Evolutionary conservation across 2,888 invertebrate genomes (phyloP), one percentile per base, ranked within the genome.

Genomic region (Chironomus riparius): DNA sequence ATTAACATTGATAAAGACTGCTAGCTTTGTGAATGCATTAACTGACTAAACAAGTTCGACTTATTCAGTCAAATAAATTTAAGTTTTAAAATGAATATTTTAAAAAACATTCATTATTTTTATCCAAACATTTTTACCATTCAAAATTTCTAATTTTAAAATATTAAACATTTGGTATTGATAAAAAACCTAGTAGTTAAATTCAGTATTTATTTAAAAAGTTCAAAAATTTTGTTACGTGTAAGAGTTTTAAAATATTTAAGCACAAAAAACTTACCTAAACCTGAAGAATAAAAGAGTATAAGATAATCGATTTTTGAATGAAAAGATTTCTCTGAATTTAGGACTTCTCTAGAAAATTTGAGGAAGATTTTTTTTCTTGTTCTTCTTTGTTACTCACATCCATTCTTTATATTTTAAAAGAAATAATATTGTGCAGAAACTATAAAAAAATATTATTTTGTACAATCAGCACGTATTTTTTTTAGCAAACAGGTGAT

Each of bases 311-410:
- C 74, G 74, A 74, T 74, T 74, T 47, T 68, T 24, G 47, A 15
- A 10, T 74, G 68, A 74, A 74, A 74, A 74, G 68, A 74, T 74
- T 74, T 74, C 74, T 74, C 48, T 74, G 74, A 74, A 74, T 65
- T 74, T 24, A 68, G 68, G 74, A 74, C 68, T 68, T 21, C 48
- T 48, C 65, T 47, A 56, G n/a, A 22, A 12, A 4, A 1, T 70
- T 13, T 50, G 50, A n/a, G 4, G 50, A 50, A 6, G 50, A 50
- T 71, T 61, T 50, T 71, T n/a, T 21, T 1, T 68, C 24, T 74
- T 28, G 13, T 22, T 65, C 22, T 47, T 10, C 50, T 47, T 70
- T 50, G 47, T 70, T 2, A 38, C 15, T 73, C 15, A 28, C 47
- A 24, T 73, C 47, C 18, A 50, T 50, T 68, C 12, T 12, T 38